Base-by-base conservation (phyloP, 2,797 vertebrate species). In the Melanogrammus aeglefinus region DNA sequence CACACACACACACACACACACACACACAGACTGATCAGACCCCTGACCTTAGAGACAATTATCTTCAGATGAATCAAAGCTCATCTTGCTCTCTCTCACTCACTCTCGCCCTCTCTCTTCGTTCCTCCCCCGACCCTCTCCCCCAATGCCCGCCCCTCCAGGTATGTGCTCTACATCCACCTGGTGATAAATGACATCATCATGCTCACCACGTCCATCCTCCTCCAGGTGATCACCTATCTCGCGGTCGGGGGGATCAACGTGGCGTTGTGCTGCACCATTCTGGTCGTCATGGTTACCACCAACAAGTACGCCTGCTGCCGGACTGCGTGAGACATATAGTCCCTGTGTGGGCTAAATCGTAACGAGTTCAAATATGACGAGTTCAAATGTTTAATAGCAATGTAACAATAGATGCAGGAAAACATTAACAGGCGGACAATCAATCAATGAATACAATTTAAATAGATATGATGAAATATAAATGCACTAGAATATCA, bases 101-200 rank as follows among this genome's bases (percentile, higher is more conserved):
- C 41, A 14, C 1, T 41, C 7, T 6, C 6, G 9, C 7, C 6
- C 38, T 39, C 1, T 76, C 41, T 29, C 31, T 16, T n/a, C 3
- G 6, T 6, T 5, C 18, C 47, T n/a, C 29, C 35, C 5, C 35
- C 35, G 0, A 63, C 75, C 21, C 7, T 18, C 16, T 13, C 44
- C 47, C 31, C 24, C 21, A 36, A 36, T 36, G 35, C 35, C 35
- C 35, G 5, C 6, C 57, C 66, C 47, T 57, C 74, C 75, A 78
- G 91, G 82, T 92, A 93, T 8, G 80, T 92, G 36, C 82, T 93
- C 6, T 92, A 87, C 85, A 89, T 88, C 78, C 89, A 92, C 29
- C 75, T 92, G 75, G 90, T 93, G 35, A 83, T 93, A 75, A 91
- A 91, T 6, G 90, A 92, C 73, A 92, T 91, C 47, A 86, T 92